Evolutionary conservation across 2,888 invertebrate species (phyloP), one percentile per base, ranked within the genome.

Genomic region (Dasysyrphus tricinctus): DNA sequence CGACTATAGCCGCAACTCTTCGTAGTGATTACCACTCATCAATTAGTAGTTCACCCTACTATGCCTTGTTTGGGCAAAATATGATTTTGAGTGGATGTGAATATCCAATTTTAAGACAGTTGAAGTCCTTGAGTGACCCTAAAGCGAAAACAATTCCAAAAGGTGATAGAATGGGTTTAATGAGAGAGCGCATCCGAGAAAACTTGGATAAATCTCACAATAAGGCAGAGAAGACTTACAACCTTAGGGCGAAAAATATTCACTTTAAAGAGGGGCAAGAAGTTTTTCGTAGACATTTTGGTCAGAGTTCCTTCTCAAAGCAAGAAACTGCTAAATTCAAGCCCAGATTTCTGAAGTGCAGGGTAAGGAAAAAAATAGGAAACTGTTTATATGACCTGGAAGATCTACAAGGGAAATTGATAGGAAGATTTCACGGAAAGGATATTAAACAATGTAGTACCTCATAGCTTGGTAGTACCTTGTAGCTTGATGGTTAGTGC

Each of bases 21-120:
- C 12, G 69, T n/a, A 69, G 54, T n/a, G 54, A 69, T 29, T 24
- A 29, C 14, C 69, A 69, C 5, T 54, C 69, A 3, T 19, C 69
- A 29, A 69, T 34, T 34, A 34, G 6, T 7, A 34, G 34, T 7
- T 34, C 34, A 34, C 34, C 34, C 7, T 34, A 34, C 7, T 34
- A 34, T 34, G 34, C 34, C 5, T 34, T 34, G 7, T 34, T 34
- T 7, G 34, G 34, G 1, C 34, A 34, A 7, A 34, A 34, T 34
- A 34, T 34, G 34, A 34, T 34, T 7, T 34, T 34, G 7, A 34
- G 34, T 7, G 34, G 34, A 34, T 4, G 34, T 34, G 34, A 34
- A 34, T 34, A 34, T 4, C 34, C 34, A 7, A 34, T 34, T 34
- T 7, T 34, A 7, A 34, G 7, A 34, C 4, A 34, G 7, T n/a